Base-by-base conservation (phyloP, 92 coral and sea anemone species). In the Epizoanthus fatuus region DNA sequence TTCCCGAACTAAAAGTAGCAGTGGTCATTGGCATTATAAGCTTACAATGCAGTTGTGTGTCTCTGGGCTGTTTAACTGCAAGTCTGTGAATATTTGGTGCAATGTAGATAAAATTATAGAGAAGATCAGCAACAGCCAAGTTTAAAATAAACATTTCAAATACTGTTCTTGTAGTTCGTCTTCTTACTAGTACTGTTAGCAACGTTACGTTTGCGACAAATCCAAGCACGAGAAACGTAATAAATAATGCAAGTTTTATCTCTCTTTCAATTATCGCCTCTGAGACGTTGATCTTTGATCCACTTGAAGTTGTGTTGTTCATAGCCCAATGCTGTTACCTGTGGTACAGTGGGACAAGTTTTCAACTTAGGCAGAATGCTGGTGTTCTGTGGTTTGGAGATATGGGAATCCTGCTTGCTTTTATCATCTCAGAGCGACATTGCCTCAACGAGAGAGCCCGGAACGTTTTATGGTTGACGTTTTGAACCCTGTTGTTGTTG, bases 101-200 rank as follows among this genome's bases (percentile, higher is more conserved):
- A 42, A 70, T 70, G 38, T 70, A 70, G 56, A 70, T 42, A 4
- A 70, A 10, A 9, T 40, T 45, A 22, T 70, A 70, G 9, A 70
- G 75, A 8, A 70, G 75, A 19, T 70, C 75, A 42, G 75, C 75
- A 5, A n/a, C 57, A 45, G 75, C 75, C 38, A 70, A 45, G n/a
- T 70, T 70, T 17, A 70, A 13, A 11, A 44, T 39, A 40, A 70
- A 70, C 38, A 42, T 17, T 14, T 70, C 75, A 9, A 70, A 70
- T 7, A 70, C 75, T 3, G 51, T 70, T n/a, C 38, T 45, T 47
- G 29, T 55, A 3, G 75, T 19, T 39, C 15, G 52, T n/a, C 75
- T 3, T 70, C 38, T 8, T 42, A n/a, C 22, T 17, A 70, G 8
- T 16, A 70, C 47, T 45, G n/a, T 22, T 17, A 70, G 45, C 32